Base-by-base conservation (phyloP, 2,888 invertebrate genomes). In the Cylindroiulus punctatus region DNA sequence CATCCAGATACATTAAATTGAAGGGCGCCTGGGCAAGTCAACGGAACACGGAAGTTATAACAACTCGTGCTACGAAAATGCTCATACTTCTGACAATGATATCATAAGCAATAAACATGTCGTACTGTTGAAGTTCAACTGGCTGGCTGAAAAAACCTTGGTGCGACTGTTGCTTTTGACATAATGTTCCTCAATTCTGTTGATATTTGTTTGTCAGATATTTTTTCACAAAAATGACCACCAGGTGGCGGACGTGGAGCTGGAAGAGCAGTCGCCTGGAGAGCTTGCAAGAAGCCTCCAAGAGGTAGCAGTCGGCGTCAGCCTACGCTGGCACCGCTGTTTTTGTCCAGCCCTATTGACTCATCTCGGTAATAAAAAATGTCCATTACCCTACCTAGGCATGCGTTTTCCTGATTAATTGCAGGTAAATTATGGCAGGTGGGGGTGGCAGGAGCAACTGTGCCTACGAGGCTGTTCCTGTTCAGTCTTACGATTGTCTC, bases 371-470 rank as follows among this genome's bases (percentile, higher is more conserved):
- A 76, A 76, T 32, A 76, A 76, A 76, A 76, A 76, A 76, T 76
- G 76, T 76, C 76, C 76, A 76, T 30, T 76, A 76, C 30, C 30
- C 30, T 76, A 76, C 76, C 76, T 76, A 76, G 10, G 76, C 76
- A 76, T 76, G 76, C 76, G 30, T 76, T 76, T 76, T 76, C 76
- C 76, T 76, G 30, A 76, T 76, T 30, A 76, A 76, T 76, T 76
- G 30, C 76, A 76, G 76, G 76, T 76, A 76, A 76, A 76, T 76
- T 76, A 76, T 76, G 76, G 76, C 17, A 76, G 76, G 76, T 76
- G 76, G 76, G 76, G 76, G 76, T 76, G 76, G 76, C 76, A 26
- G 32, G 76, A 76, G 30, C 76, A 30, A 76, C 76, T 30, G 30
- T 76, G 76, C 76, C 76, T 30, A 76, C 76, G 76, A 76, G 76